Conservation (phyloP, 1,140 invertebrate species). For the Probaryconus sp. region DNA sequence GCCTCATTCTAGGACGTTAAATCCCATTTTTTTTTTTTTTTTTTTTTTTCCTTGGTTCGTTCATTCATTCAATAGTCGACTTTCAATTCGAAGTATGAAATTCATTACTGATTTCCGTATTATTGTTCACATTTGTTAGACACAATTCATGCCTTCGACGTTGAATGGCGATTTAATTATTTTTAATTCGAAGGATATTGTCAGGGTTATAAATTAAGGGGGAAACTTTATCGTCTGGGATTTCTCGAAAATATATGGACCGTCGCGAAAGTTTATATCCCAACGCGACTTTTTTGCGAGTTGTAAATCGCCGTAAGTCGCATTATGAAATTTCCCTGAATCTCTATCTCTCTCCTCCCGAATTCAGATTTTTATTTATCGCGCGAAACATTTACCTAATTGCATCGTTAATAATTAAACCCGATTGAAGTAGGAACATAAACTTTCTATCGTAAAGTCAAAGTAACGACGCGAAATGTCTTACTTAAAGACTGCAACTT, state of each 20-base stretch:
- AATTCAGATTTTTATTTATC: neutral
- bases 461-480: conserved; percentile 20
- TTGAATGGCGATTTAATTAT: too few relatives aligned
- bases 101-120: conserved; percentile 14
- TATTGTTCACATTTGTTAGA: neutral
- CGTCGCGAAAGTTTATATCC: too few relatives aligned
- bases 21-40: neutral
- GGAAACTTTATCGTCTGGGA: too few relatives aligned
- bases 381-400: conserved; percentile 10
- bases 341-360: neutral
- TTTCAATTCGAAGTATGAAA: neutral
- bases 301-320: too few relatives aligned
- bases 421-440: conserved; percentile 27
- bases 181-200: too few relatives aligned
- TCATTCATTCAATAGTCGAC: neutral
- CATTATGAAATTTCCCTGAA: too few relatives aligned
- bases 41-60: neutral
- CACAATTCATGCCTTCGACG: neutral
- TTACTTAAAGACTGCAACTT: conserved; percentile 20
- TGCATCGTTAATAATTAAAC: conserved; percentile 5
- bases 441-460: conserved; percentile 5
- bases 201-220: too few relatives aligned
- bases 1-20: neutral
- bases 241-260: too few relatives aligned
- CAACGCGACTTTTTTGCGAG: too few relatives aligned